Evolutionary conservation across 2,113 vertebrate species (phyloP).

Genomic region (Xyliphius kryptos): DNA sequence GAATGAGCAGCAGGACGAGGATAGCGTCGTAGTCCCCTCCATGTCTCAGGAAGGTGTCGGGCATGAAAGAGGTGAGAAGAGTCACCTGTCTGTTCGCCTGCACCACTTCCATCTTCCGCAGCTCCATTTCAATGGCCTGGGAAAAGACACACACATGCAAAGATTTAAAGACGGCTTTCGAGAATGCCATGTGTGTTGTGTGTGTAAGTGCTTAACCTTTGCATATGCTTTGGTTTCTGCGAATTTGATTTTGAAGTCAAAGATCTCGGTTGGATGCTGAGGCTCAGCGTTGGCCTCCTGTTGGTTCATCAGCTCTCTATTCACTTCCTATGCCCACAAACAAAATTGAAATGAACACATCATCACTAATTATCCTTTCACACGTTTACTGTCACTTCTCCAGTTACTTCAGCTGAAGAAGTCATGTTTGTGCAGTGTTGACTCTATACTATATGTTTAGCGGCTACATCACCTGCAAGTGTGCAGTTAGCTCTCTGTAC

Average conservation of each 20-base stretch:
- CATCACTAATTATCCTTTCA: no score
- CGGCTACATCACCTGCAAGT: no score
- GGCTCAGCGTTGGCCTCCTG: slow-evolving; percentile 85
- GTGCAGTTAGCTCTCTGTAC: no score
- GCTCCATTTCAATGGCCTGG: slow-evolving; percentile 96
- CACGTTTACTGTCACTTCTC: no score
- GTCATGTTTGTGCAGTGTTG: no score
- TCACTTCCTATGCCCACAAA: slow-evolving; percentile 73
- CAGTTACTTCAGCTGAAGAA: no score
- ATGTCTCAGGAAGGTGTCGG: slow-evolving; percentile 89
- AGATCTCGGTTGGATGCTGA: slow-evolving; percentile 85
- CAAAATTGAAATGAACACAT: no score
- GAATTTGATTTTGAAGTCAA: slow-evolving; percentile 98
- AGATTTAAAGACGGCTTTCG: no score
- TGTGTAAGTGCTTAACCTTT: slow-evolving; percentile 69
- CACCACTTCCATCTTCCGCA: slow-evolving; percentile 92
- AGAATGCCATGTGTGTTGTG: no score
- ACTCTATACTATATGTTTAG: no score
- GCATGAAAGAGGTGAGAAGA: slow-evolving; percentile 94
- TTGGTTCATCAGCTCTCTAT: slow-evolving; percentile 86
- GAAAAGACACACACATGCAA: slow-evolving; percentile 15
- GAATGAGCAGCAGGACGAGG: no score
- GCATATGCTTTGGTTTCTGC: no score
- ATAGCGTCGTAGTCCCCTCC: slow-evolving; percentile 93
- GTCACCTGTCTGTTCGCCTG: slow-evolving; percentile 90